Percentiles rank a stretch among this genome's conserved stretches.
Evolutionary conservation across 2,113 vertebrate genomes (phyloP).

Genomic region (Syngnathus scovelli): DNA sequence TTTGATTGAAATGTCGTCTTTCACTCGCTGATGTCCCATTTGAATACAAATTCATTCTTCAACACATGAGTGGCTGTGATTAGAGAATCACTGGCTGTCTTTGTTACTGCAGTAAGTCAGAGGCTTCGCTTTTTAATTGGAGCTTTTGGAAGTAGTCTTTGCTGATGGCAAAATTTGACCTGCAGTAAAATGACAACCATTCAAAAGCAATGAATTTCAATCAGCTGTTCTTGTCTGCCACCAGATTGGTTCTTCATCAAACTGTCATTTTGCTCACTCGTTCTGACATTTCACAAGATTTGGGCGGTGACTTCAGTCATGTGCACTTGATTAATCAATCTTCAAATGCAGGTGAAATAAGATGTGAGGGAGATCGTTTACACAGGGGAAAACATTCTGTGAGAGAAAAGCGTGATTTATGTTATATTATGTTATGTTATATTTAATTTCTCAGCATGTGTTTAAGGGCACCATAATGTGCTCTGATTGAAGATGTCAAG

Average conservation of each 20-base stretch:
- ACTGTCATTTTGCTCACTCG: constrained; percentile 29
- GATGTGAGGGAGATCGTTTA: constrained; percentile 3
- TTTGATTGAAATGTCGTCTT: constrained; percentile 19
- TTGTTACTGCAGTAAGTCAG: constrained; percentile 27
- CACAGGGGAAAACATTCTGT: not conserved
- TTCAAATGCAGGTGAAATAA: constrained; percentile 42
- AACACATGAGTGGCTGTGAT: constrained; percentile 15
- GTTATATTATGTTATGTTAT: not conserved
- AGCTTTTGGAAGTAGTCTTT: constrained; percentile 35
- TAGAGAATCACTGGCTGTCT: constrained; percentile 13
- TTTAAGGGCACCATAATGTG: constrained; percentile 23
- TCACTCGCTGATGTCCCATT: constrained; percentile 10
- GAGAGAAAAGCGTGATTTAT: not conserved
- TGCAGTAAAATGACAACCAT: constrained; percentile 57
- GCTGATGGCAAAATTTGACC: constrained; percentile 52
- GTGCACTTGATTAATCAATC: constrained; percentile 51
- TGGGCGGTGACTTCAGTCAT: constrained; percentile 44
- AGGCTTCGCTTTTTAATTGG: constrained; percentile 52
- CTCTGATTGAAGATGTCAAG: constrained; percentile 10
- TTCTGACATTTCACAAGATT: constrained; percentile 51
- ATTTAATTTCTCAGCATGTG: not conserved
- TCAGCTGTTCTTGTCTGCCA: constrained; percentile 62
- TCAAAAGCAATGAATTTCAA: constrained; percentile 69
- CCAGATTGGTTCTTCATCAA: constrained; percentile 56
- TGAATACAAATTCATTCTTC: constrained; percentile 23